Conservation (phyloP, 2,797 vertebrate species). For the Tauraco hartlaubi region DNA sequence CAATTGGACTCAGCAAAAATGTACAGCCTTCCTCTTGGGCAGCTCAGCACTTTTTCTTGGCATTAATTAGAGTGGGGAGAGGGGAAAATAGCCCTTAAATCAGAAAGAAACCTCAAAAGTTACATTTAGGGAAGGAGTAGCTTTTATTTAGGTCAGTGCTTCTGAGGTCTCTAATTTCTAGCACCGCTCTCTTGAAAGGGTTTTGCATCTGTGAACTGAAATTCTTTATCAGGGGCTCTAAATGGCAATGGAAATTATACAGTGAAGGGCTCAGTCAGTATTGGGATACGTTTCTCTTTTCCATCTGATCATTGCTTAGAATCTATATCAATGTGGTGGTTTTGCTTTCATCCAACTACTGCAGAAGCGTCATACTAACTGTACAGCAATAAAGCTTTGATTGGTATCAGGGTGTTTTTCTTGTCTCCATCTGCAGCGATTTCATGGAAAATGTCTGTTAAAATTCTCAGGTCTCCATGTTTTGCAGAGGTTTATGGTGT, state of each 20-base stretch:
- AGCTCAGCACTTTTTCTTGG: not conserved
- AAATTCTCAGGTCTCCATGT: not conserved
- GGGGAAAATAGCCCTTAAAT: not conserved
- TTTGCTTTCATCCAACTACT: not conserved
- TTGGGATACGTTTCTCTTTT: not conserved
- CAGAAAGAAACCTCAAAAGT: constrained; percentile 13
- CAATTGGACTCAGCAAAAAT: not conserved
- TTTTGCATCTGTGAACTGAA: constrained; percentile 28
- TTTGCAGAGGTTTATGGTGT: not conserved
- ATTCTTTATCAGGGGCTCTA: not conserved
- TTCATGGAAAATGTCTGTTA: not conserved
- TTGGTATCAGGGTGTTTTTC: not conserved
- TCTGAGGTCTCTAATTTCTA: not conserved
- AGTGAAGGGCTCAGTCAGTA: not conserved
- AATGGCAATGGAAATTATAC: not conserved
- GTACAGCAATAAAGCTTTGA: not conserved
- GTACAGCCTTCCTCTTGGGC: not conserved
- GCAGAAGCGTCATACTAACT: not conserved
- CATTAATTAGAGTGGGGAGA: not conserved
- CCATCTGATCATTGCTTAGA: not conserved
- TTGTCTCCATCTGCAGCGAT: not conserved
- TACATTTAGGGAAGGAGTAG: not conserved
- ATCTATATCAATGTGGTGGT: not conserved
- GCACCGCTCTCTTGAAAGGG: not conserved
- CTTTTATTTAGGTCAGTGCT: constrained; percentile 32